A percentile compares a stretch with the other conserved stretches of the same genome.
These are phyloP conservation scores for Riptortus pedestris DNA, from an alignment of 1,140 invertebrate species.

Conservation along the genomic window DNA sequence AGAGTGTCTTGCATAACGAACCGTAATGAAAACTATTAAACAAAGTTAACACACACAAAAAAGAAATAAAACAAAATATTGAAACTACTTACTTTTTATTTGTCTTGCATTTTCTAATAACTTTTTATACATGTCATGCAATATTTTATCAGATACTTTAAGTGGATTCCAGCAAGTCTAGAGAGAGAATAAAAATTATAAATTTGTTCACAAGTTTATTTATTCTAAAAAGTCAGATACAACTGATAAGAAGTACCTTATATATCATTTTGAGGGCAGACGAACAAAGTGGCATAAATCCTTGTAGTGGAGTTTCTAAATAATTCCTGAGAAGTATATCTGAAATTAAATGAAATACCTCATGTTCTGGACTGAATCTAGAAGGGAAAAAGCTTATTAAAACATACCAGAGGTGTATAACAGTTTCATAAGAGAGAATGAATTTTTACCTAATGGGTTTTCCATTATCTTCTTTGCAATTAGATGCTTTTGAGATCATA, in stretches of 20 bases:
- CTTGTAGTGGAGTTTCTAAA: background rate
- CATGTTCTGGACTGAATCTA: background rate
- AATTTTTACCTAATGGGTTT: slow-evolving; percentile 24
- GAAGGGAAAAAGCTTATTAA: background rate
- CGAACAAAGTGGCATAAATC: background rate
- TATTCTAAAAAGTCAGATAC: slow-evolving; percentile 31
- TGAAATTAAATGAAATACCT: background rate
- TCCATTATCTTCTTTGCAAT: slow-evolving; percentile 32
- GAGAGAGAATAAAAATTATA: background rate
- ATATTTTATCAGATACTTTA: background rate
- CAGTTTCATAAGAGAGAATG: background rate
- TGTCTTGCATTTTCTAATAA: background rate
- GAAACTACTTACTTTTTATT: background rate
- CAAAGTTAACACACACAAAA: background rate
- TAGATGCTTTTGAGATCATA: slow-evolving; percentile 43
- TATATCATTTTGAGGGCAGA: background rate
- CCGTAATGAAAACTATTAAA: no score
- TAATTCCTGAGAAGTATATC: background rate
- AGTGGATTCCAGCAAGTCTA: background rate
- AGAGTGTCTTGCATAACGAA: no score
- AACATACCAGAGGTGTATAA: background rate
- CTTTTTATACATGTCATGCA: background rate
- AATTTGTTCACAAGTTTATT: slow-evolving; percentile 17
- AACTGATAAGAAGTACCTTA: slow-evolving; percentile 36
- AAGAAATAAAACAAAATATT: background rate